Evolutionary conservation across 2,113 vertebrate species (phyloP), one percentile per base, ranked within the genome.

Genomic region (Mormoops blainvillei): DNA sequence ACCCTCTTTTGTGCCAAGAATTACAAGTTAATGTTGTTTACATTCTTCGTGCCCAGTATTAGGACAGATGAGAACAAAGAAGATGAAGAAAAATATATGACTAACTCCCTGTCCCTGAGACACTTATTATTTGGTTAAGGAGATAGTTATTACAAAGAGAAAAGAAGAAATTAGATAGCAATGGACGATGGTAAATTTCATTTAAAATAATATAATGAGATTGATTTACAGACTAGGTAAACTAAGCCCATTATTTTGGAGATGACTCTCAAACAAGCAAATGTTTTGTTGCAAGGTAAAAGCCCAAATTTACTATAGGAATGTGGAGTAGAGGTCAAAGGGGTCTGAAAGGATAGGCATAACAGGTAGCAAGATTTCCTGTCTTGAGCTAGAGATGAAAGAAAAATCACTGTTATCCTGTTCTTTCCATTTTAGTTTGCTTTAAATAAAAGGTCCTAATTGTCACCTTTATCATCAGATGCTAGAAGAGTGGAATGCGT

Each of bases 391-490:
- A 61, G 3, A 12, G 54, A 43, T 78, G 31, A 94, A 89, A 88
- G 33, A 81, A 41, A 96, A 80, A 82, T 56, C 87, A 93, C 56
- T 76, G 54, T 26, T 88, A 67, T 22, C 24, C 3, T 68, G 20
- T 14, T 4, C 43, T 95, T 93, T 93, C 19, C 84, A 90, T 71
- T 45, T 63, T 61, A 65, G n/a, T 41, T 94, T 80, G 71, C 76
- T 88, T 91, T 90, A 89, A 93, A 71, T 18, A 85, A 95, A 96
- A 84, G 8, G 3, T 13, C 18, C n/a, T 80, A 84, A 89, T 52
- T 45, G 7, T 4, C 20, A 58, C 54, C 43, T 87, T 96, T 70
- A 19, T 89, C 36, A 95, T 61, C 33, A 31, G 87, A 87, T 71
- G 13, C 6, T 58, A n/a, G 3, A 91, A 81, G 22, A 78, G 15